phyloP scores from a whole-genome alignment of 2,113 vertebrate genomes.

The Rhodinocichla rosea region DNA sequence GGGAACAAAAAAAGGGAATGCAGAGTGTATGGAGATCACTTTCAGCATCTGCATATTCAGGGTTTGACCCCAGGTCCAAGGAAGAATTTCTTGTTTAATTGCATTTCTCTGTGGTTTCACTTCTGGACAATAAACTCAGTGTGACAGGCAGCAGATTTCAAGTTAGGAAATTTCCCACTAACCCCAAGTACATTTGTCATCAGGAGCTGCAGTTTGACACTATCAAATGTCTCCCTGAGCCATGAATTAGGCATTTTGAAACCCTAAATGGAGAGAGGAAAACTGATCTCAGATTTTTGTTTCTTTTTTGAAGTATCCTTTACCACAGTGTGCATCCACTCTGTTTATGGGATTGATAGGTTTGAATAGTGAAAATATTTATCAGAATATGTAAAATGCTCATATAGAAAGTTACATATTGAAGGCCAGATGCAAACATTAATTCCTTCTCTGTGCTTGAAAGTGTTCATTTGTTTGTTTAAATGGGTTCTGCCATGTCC shows the following conservation, averaged over 20 bases:
- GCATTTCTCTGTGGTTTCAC: neutral
- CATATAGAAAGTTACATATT: neutral
- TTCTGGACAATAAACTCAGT: neutral
- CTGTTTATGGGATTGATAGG: neutral
- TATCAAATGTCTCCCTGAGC: neutral
- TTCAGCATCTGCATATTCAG: neutral
- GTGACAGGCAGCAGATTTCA: neutral
- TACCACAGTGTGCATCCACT: neutral
- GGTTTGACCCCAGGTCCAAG: neutral
- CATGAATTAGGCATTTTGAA: neutral
- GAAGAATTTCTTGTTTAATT: neutral
- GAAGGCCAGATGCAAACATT: neutral
- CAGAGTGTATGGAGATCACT: neutral
- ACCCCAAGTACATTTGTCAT: neutral
- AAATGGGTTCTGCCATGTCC: neutral
- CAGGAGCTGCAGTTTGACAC: neutral
- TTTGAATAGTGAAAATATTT: neutral
- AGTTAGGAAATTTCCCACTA: neutral
- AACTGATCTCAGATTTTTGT: neutral
- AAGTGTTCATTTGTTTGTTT: neutral
- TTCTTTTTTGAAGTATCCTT: neutral
- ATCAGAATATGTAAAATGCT: neutral
- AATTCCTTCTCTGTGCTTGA: neutral
- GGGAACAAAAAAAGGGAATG: neutral
- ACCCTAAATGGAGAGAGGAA: neutral